These are phyloP conservation scores for Aplysina aerophoba DNA, from an alignment of 37 sponge, comb jelly and placozoan genomes.

Conservation along the genomic window DNA sequence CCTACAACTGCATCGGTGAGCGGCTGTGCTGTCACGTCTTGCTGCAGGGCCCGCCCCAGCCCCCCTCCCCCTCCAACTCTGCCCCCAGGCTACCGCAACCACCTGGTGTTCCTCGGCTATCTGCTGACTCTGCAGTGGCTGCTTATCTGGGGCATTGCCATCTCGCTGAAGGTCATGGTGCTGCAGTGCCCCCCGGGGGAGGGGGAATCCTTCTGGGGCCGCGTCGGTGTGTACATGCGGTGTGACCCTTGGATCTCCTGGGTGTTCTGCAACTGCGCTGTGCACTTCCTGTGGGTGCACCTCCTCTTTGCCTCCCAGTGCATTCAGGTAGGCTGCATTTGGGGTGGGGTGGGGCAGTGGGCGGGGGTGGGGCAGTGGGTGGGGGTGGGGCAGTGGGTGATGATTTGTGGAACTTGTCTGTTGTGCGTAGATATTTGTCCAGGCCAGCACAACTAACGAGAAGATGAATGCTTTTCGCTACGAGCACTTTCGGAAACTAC, in stretches of 20 bases:
- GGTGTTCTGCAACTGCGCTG: constrained; percentile 58
- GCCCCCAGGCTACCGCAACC: constrained; percentile 56
- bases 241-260: constrained; percentile 80
- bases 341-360: not conserved
- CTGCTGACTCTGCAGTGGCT: constrained; percentile 55
- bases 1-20: constrained; percentile 91
- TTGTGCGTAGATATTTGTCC: constrained; percentile 62
- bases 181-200: constrained; percentile 41
- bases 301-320: constrained; percentile 76
- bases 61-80: too few species aligned
- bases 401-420: not conserved
- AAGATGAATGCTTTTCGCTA: constrained; percentile 70
- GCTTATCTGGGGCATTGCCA: constrained; percentile 67
- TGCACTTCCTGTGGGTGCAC: constrained; percentile 87
- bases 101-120: constrained; percentile 66
- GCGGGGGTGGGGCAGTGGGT: not conserved
- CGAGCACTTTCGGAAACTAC: constrained; percentile 57
- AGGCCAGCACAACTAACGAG: constrained; percentile 79
- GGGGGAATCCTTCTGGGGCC: constrained; percentile 46
- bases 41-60: too few species aligned
- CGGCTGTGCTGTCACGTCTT: not conserved
- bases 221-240: constrained; percentile 47
- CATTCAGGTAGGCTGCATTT: constrained; percentile 74
- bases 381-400: not conserved
- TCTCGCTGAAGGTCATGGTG: constrained; percentile 37